Conservation (phyloP, 2,113 vertebrate species). For the Burhinus oedicnemus region DNA sequence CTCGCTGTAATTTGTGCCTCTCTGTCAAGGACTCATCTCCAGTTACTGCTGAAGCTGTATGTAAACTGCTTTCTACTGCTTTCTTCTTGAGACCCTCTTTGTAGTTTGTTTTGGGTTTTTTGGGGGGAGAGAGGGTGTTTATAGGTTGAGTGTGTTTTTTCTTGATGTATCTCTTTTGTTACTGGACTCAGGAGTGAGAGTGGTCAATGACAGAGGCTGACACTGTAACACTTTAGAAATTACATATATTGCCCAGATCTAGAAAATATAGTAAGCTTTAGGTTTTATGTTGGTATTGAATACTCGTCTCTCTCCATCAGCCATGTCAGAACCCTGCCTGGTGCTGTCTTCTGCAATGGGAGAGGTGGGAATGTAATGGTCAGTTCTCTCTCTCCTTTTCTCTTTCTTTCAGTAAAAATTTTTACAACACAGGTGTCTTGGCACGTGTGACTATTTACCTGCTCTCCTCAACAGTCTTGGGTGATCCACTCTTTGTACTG, state of each 20-base stretch:
- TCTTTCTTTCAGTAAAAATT: neutral
- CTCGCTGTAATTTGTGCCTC: neutral
- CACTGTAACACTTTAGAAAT: neutral
- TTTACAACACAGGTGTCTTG: neutral
- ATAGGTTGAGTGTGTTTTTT: neutral
- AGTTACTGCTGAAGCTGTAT: neutral
- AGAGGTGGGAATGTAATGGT: neutral
- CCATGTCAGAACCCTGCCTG: neutral
- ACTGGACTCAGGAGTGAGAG: neutral
- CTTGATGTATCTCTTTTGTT: neutral
- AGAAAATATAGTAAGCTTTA: neutral
- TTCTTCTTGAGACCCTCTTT: neutral
- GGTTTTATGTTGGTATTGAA: neutral
- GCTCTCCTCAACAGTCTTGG: neutral
- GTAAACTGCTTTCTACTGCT: neutral
- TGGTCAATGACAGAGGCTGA: neutral
- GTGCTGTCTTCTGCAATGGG: neutral
- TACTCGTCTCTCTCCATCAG: neutral
- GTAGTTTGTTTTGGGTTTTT: neutral
- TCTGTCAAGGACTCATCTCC: neutral
- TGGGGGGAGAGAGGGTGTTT: no score
- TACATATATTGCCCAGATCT: neutral
- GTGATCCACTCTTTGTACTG: neutral
- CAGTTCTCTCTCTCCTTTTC: neutral
- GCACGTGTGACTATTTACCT: neutral